Base-by-base conservation (phyloP, 2,888 invertebrate species). In the Antheraea assamensis region DNA sequence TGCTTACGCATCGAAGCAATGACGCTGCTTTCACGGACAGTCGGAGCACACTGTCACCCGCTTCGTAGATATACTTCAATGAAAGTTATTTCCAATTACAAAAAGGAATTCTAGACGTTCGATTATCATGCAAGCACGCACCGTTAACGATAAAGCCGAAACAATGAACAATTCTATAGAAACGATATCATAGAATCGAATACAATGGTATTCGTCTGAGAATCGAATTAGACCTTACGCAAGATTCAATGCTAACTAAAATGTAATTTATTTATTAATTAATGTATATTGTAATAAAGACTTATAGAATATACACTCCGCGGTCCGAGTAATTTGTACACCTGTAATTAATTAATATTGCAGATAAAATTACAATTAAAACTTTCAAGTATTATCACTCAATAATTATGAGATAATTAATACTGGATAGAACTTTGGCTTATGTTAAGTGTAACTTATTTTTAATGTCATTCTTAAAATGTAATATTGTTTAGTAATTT, bases 61-160 rank as follows among this genome's bases (percentile, higher is more conserved):
- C 75, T 73, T 75, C 75, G 71, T 79, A 78, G 76, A 75, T 81
- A 83, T 82, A 82, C 82, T 87, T 85, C 87, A 90, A 88, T 88
- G 89, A 92, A 92, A 91, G 91, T 90, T 85, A 86, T 90, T 89
- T 89, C 85, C 87, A 90, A 89, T 89, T 86, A 87, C 85, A 87
- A 87, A 87, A 84, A 79, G 83, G 84, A 87, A 85, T 90, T 89
- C 90, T 88, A 80, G 85, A 80, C 80, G 84, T 76, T 17, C 76
- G 75, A 76, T 77, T 90, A 76, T 90, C 91, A 91, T 92, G 91
- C 87, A 85, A 81, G 82, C 86, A 89, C 84, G 90, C 87, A 81
- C 83, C 74, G 74, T 83, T 90, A 91, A 87, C 90, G 91, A 88
- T 24, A 24, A 90, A 90, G 90, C 79, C 89, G 82, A 82, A 76